These are phyloP conservation scores for Alaudala cheleensis DNA, from an alignment of 2,113 vertebrate genomes.

Conservation along the genomic window DNA sequence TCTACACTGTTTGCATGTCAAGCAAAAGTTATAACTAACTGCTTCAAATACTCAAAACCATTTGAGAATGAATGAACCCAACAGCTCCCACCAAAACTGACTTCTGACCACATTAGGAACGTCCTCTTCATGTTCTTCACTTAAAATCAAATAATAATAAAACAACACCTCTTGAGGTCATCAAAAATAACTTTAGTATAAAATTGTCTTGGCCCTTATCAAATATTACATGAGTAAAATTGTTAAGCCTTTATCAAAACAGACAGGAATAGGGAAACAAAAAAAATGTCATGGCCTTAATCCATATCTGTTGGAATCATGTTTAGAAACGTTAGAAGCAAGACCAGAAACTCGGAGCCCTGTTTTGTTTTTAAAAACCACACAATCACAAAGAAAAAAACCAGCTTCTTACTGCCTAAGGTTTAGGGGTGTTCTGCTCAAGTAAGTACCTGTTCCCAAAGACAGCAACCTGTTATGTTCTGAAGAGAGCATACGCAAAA, in stretches of 20 bases:
- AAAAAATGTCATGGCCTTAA: conserved; percentile 69
- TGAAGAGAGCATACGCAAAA: conserved; percentile 63
- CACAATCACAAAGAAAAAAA: conserved; percentile 59
- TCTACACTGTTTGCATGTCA: conserved; percentile 68
- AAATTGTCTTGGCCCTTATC: conserved; percentile 79
- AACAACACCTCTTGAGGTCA: conserved; percentile 76
- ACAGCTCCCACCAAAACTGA: conserved; percentile 57
- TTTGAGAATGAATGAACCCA: conserved; percentile 62
- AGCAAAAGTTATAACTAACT: conserved; percentile 63
- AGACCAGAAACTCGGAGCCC: conserved; percentile 63
- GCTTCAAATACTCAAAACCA: conserved; percentile 63
- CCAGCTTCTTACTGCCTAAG: conserved; percentile 65
- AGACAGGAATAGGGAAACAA: conserved; percentile 54
- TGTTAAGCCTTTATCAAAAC: conserved; percentile 72
- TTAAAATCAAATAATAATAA: conserved; percentile 67
- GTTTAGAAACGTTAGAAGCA: conserved; percentile 66
- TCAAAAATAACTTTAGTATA: conserved; percentile 84
- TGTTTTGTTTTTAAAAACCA: conserved; percentile 68
- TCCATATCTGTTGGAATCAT: conserved; percentile 57
- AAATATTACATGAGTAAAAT: conserved; percentile 78
- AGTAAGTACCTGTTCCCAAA: conserved; percentile 51
- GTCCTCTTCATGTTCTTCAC: conserved; percentile 59
- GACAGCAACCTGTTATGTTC: conserved; percentile 55
- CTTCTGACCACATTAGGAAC: conserved; percentile 30
- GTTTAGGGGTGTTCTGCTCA: conserved; percentile 46